Base-by-base conservation (phyloP, 2,797 vertebrate genomes). In the Pangasius djambal region DNA sequence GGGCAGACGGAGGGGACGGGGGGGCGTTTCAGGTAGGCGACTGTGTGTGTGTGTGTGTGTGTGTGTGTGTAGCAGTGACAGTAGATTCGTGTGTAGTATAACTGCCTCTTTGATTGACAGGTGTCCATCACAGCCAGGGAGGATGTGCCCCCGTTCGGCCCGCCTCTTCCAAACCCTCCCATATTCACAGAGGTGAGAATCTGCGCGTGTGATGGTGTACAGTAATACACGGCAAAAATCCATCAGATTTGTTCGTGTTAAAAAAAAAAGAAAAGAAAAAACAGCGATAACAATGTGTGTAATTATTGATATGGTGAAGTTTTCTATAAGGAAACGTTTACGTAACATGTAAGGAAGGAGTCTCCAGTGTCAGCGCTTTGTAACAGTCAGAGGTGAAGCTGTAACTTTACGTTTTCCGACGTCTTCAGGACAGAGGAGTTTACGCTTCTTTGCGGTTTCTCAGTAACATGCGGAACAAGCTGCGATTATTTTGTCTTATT, bases 141-240 rank as follows among this genome's bases (percentile, higher is more conserved):
- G 44, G 96, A 96, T 67, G 96, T 97, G 85, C 96, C 96, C 75
- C 94, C 92, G 9, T 97, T 97, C 91, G 95, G 96, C 87, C 96
- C 96, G 0, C 91, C 94, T 18, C 95, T 97, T 52, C 96, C 96
- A 52, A 93, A 95, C 89, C 96, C 96, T 75, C 95, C 96, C 5
- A 81, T 96, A 82, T 97, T 97, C 88, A 94, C 93, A 89, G 94
- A 97, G 88, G 96, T 96, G 91, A 94, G 91, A 92, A 81, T 79
- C 3, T 55, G 1, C 40, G 0, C 2, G 3, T 79, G n/a, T 78
- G 48, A 55, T 9, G 48, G 2, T 79, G 50, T 31, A 18, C 28
- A 48, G 22, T 40, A 37, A 75, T 48, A 48, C 40, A 28, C 22
- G 1, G 25, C 44, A 28, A 22, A 75, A 12, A 25, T 25, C 28